phyloP scores from a whole-genome alignment of 2,888 invertebrate genomes.

The Sepioteuthis lessoniana region DNA sequence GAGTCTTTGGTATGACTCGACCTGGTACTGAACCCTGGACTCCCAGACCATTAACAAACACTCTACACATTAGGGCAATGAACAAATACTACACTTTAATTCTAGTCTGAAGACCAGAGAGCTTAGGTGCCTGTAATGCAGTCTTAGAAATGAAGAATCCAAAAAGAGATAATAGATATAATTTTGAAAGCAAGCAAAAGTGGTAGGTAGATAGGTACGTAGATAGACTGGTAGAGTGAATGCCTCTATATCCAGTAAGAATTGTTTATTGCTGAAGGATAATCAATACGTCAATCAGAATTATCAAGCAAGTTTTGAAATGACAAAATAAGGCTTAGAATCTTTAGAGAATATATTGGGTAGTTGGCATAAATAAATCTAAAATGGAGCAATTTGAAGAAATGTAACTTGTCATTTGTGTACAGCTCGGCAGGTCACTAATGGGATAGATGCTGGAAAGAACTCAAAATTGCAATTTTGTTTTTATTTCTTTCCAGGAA shows the following conservation, averaged over 20 bases:
- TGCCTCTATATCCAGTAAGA: background rate
- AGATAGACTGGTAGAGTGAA: background rate
- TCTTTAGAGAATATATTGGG: constrained; percentile 2
- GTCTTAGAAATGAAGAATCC: no score
- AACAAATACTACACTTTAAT: no score
- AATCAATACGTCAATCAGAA: constrained; percentile 6
- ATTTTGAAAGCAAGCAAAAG: no score
- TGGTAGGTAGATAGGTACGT: background rate
- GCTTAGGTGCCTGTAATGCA: no score
- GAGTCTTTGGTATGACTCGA: no score
- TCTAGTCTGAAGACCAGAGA: no score
- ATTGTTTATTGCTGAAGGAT: background rate
- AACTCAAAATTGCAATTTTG: background rate
- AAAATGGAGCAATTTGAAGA: background rate
- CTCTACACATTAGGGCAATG: no score
- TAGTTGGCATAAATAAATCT: background rate
- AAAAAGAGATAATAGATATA: no score
- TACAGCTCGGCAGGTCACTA: background rate
- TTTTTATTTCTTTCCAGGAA: background rate
- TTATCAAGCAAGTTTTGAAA: background rate
- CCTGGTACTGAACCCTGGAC: no score
- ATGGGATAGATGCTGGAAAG: background rate
- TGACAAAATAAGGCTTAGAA: constrained; percentile 8
- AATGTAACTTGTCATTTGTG: background rate
- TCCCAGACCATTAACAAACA: no score